Evolutionary conservation across 2,797 vertebrate genomes (phyloP), one percentile per base, ranked within the genome.

Genomic region (Sebastes diaconus): DNA sequence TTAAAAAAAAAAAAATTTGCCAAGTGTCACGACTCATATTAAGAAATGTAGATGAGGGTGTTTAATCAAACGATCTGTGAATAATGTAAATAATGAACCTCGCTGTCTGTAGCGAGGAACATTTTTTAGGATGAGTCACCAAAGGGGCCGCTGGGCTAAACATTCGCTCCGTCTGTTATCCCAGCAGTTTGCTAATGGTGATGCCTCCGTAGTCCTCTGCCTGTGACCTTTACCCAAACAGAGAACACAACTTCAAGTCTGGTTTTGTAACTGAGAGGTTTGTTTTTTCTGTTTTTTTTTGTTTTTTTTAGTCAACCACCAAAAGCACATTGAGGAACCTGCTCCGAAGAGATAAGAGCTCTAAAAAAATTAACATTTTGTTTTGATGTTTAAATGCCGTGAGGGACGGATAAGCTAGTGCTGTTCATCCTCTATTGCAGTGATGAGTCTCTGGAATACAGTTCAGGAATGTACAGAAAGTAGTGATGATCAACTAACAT

Each of bases 191-290:
- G 55, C 63, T 83, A 27, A 18, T 10, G 52, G 60, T 2, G 16
- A 60, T 57, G 58, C 79, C 69, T 54, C 39, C 2, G 3, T 36
- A 12, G 59, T 68, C 69, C 65, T 73, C 71, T 39, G 73, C n/a
- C 54, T 46, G 46, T 84, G 89, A 91, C 90, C 90, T 90, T 93
- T 80, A 65, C 63, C 59, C 60, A 50, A 68, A 87, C 65, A 75
- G 67, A 76, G 4, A 77, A 36, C 73, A 72, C 66, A 46, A 20
- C 64, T 71, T 50, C 55, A 1, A n/a, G 68, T 77, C 66, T 67
- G 68, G 46, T 52, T 77, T 72, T 22, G 36, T 80, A 75, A 65
- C 18, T 60, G 29, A 18, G 34, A 54, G 22, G 5, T 61, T 73
- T 69, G 8, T 75, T 84, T 60, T 72, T 58, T 50, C 30, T 30